These are phyloP conservation scores for Chrysogorgia sp. DNA, from an alignment of 92 coral and sea anemone species.

Conservation along the genomic window DNA sequence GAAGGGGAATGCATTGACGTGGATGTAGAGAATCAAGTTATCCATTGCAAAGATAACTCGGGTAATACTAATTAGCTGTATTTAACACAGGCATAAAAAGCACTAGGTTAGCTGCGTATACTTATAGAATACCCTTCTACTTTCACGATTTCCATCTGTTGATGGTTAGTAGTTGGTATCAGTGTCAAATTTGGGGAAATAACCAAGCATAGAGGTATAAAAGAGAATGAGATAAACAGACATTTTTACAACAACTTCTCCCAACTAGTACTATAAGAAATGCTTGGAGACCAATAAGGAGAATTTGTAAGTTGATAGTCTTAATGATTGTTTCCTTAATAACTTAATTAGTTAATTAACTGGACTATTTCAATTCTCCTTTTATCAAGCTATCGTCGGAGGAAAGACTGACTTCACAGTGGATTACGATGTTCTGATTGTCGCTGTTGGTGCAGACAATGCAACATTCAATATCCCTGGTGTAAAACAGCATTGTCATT, in stretches of 20 bases:
- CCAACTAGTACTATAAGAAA: too few relatives aligned
- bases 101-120: too few relatives aligned
- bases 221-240: too few relatives aligned
- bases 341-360: not conserved
- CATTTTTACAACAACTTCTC: too few relatives aligned
- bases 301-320: too few relatives aligned
- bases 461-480: constrained; percentile 46
- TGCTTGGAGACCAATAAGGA: too few relatives aligned
- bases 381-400: constrained; percentile 29
- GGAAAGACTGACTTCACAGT: constrained; percentile 27
- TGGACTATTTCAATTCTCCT: not conserved
- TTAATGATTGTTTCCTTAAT: not conserved
- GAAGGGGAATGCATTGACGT: constrained; percentile 48
- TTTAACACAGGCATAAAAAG: not conserved
- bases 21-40: constrained; percentile 18
- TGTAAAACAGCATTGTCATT: constrained; percentile 29
- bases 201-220: too few relatives aligned
- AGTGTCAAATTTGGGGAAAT: too few relatives aligned
- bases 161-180: too few relatives aligned
- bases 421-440: constrained; percentile 39
- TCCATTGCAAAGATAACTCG: constrained; percentile 26
- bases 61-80: constrained; percentile 1
- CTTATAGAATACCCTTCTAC: too few relatives aligned
- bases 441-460: constrained; percentile 41
- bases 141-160: too few relatives aligned